Percentiles rank a stretch among this genome's conserved stretches.
These are phyloP conservation scores for Hoplias malabaricus DNA, from an alignment of 2,113 vertebrate species.

Conservation along the genomic window DNA sequence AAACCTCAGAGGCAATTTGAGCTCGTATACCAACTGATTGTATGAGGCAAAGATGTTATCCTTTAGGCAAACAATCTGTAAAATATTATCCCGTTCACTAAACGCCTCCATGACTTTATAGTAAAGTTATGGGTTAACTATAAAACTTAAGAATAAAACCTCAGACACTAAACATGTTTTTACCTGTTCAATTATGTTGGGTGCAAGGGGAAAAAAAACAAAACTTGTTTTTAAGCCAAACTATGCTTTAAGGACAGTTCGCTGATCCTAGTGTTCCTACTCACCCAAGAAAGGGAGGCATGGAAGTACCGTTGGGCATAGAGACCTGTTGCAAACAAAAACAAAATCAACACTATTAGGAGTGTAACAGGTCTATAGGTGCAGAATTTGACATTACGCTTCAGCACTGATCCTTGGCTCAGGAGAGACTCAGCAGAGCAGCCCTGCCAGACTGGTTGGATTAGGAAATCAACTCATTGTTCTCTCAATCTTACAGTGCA, in stretches of 20 bases:
- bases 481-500: not conserved
- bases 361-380: not conserved
- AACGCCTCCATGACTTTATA: not conserved
- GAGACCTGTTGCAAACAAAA: slow-evolving; percentile 74
- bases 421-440: not conserved
- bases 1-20: too few species aligned
- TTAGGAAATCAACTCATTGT: slow-evolving; percentile 51
- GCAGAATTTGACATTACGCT: not conserved
- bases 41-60: too few species aligned
- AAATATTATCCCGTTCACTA: not conserved
- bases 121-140: not conserved
- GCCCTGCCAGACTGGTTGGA: slow-evolving; percentile 64
- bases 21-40: too few species aligned
- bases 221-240: not conserved
- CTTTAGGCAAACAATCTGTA: not conserved
- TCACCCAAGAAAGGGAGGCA: slow-evolving; percentile 90
- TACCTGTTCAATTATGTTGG: too few species aligned
- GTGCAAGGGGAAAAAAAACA: not conserved
- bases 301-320: slow-evolving; percentile 81
- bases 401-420: not conserved
- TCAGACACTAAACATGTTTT: not conserved
- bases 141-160: not conserved
- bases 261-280: slow-evolving; percentile 2
- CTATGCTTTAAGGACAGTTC: not conserved
- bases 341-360: slow-evolving; percentile 45